Base-by-base conservation (phyloP, 2,888 invertebrate species). In the Chaitophorus viminalis region DNA sequence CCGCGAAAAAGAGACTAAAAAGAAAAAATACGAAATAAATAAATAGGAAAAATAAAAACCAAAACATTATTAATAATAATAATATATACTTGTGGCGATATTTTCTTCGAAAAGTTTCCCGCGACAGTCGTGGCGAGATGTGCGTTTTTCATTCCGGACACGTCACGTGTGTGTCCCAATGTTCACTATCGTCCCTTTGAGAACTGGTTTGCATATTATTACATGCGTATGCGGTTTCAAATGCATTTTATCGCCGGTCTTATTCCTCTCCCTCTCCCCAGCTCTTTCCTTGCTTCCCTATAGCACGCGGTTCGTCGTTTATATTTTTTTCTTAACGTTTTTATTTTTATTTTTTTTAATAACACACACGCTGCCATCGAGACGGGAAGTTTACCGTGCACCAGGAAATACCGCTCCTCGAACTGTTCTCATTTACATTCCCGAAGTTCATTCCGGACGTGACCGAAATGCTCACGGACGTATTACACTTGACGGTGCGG, bases 391-490 rank as follows among this genome's bases (percentile, higher is more conserved):
- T 82, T 82, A 60, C 52, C 60, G 17, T 39, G 39, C 39, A 0
- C 29, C 54, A 29, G 54, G 33, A 52, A 54, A 74, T 54, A 36
- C 60, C 60, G 60, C 36, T 21, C 39, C n/a, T n/a, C 75, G 75
- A 60, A 84, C 75, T 25, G 75, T 87, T 65, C 87, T 87, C 87
- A 81, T 87, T 87, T 87, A 79, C 87, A 87, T 87, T 87, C 87
- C 65, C 87, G 60, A 74, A 79, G 87, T 87, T 87, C 87, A 74
- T 87, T 87, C 65, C 79, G 87, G 74, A 87, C 87, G 87, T 87
- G 87, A 87, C 87, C 65, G 74, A 87, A 87, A 87, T 87, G 60
- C 65, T 81, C 75, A 75, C 81, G 81, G 72, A 60, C 86, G 25
- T 79, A 87, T 87, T 87, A 86, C 70, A 33, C 33, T 33, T 17